Evolutionary conservation across 2,797 vertebrate species (phyloP).

Genomic region (Emys orbicularis): DNA sequence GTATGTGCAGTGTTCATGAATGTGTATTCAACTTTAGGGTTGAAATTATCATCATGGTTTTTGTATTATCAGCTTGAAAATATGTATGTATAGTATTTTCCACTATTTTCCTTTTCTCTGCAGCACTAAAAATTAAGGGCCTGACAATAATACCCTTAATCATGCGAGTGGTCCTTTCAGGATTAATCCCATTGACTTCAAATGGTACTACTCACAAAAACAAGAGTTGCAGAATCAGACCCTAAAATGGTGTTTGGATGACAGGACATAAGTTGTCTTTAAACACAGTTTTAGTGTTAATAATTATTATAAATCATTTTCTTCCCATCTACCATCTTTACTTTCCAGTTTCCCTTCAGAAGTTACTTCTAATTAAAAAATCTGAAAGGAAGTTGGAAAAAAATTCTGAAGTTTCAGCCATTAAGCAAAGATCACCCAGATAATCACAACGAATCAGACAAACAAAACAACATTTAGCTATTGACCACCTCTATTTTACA

Average conservation of each 20-base stretch:
- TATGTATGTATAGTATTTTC: not conserved
- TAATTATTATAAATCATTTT: not conserved
- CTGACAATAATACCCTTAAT: not conserved
- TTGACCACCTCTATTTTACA: not conserved
- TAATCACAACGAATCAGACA: not conserved
- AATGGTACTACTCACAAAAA: not conserved
- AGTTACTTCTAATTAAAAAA: not conserved
- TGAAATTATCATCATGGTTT: not conserved
- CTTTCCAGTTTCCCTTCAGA: not conserved
- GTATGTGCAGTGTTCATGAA: rapidly evolving
- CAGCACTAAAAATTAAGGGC: not conserved
- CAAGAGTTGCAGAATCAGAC: not conserved
- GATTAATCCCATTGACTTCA: not conserved
- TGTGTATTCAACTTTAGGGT: not conserved
- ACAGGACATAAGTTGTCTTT: not conserved
- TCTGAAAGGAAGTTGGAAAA: not conserved
- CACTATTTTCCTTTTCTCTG: not conserved
- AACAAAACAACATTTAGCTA: not conserved
- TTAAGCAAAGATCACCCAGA: not conserved
- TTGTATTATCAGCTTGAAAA: not conserved
- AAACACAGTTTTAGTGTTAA: not conserved
- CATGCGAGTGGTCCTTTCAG: not conserved
- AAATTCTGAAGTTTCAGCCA: not conserved
- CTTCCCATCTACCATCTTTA: not conserved
- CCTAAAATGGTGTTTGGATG: not conserved